phyloP scores from a whole-genome alignment of 2,888 invertebrate species.

The Mythimna vitellina region DNA sequence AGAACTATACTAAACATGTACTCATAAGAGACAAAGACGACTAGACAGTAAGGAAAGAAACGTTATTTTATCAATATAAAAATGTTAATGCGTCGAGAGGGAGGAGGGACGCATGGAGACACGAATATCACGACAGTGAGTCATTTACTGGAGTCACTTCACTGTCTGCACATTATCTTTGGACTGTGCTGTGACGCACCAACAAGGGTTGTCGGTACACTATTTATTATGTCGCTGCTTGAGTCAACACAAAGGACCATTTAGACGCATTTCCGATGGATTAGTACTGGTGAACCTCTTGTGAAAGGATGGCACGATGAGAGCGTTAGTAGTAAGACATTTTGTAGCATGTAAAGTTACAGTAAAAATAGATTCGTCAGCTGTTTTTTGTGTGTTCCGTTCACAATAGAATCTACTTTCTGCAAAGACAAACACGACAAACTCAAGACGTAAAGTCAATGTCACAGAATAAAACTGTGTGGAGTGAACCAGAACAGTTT shows the following conservation, averaged over 20 bases:
- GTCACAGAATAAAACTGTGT: not conserved
- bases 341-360: too few species aligned
- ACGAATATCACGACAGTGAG: conserved; percentile 59
- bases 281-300: conserved; percentile 29
- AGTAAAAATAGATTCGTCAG: not conserved
- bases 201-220: conserved; percentile 38
- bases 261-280: conserved; percentile 54
- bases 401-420: too few species aligned
- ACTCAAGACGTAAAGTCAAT: not conserved
- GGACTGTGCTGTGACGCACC: conserved; percentile 50
- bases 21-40: conserved; percentile 23
- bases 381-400: too few species aligned
- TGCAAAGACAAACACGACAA: too few species aligned
- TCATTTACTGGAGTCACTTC: conserved; percentile 55
- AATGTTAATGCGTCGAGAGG: conserved; percentile 28
- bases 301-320: conserved; percentile 8
- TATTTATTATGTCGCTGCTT: conserved; percentile 42
- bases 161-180: conserved; percentile 56
- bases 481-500: too few species aligned
- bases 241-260: conserved; percentile 47
- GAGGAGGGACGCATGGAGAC: conserved; percentile 29
- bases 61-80: conserved; percentile 48
- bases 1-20: not conserved
- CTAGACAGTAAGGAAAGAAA: conserved; percentile 35
- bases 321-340: not conserved